Conservation (phyloP, 2,888 invertebrate genomes). For the Rhagonycha lutea region DNA sequence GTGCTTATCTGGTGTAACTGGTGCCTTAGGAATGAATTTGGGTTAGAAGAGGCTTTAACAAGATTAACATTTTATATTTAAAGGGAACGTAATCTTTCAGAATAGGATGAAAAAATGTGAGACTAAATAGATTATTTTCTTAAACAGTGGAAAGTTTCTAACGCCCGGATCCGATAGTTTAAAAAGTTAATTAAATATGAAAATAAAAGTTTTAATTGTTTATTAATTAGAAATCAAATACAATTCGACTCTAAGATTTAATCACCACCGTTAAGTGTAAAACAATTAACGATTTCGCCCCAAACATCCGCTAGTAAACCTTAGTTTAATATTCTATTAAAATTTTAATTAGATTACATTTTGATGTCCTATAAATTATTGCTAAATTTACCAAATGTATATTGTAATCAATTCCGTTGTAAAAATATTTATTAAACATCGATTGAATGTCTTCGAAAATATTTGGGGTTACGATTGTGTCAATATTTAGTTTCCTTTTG, state of each 20-base stretch:
- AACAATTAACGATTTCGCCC: background rate
- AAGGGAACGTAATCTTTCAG: background rate
- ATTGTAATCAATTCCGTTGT: background rate
- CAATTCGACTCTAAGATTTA: background rate
- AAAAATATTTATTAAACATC: background rate
- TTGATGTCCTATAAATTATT: background rate
- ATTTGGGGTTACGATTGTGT: background rate
- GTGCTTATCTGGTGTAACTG: background rate
- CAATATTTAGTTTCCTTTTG: background rate
- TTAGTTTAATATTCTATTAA: background rate
- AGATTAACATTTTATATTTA: background rate
- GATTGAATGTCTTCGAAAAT: background rate
- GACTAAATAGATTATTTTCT: background rate
- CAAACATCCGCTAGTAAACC: background rate
- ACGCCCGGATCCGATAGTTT: background rate
- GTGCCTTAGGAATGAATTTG: background rate
- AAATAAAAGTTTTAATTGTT: background rate
- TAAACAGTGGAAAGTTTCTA: background rate
- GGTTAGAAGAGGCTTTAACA: background rate
- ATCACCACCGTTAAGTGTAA: background rate
- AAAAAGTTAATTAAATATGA: background rate
- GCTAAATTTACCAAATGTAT: background rate
- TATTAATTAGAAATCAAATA: background rate
- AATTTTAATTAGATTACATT: background rate
- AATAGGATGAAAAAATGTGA: background rate